Percentiles rank a stretch among this genome's conserved stretches.
phyloP scores from a whole-genome alignment of 2,113 vertebrate species.

The Crotalus horridus region DNA sequence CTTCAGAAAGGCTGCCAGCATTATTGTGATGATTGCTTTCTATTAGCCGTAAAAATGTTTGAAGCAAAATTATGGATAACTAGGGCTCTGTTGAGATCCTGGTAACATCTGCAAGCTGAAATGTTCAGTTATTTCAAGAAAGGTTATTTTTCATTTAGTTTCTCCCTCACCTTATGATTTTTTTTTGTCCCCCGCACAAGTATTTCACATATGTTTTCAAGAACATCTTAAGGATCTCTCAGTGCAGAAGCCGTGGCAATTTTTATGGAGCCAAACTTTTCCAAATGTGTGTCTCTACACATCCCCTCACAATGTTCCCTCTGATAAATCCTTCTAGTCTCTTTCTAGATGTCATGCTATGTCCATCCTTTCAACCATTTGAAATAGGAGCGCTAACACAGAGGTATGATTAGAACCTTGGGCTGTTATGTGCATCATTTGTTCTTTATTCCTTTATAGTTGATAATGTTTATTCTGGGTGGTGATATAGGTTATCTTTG shows the following conservation, averaged over 20 bases:
- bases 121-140: conserved; percentile 1
- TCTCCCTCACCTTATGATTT: conserved; percentile 36
- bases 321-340: not conserved
- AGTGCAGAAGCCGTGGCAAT: conserved; percentile 24
- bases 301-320: too few relatives aligned
- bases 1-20: conserved; percentile 21
- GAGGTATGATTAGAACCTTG: not conserved
- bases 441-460: not conserved
- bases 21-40: not conserved
- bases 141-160: conserved; percentile 24
- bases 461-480: not conserved
- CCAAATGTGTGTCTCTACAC: not conserved
- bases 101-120: conserved; percentile 30
- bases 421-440: not conserved
- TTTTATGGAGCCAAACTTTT: not conserved
- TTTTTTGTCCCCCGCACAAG: not conserved
- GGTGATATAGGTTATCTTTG: not conserved
- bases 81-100: not conserved
- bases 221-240: conserved; percentile 48
- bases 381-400: too few relatives aligned
- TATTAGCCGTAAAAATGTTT: not conserved
- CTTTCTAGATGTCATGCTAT: not conserved
- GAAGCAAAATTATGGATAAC: not conserved
- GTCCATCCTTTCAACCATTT: not conserved
- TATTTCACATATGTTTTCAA: conserved; percentile 47